Percentiles rank a stretch among this genome's conserved stretches.
Evolutionary conservation across 2,113 vertebrate species (phyloP).

Genomic region (Lanius collurio): DNA sequence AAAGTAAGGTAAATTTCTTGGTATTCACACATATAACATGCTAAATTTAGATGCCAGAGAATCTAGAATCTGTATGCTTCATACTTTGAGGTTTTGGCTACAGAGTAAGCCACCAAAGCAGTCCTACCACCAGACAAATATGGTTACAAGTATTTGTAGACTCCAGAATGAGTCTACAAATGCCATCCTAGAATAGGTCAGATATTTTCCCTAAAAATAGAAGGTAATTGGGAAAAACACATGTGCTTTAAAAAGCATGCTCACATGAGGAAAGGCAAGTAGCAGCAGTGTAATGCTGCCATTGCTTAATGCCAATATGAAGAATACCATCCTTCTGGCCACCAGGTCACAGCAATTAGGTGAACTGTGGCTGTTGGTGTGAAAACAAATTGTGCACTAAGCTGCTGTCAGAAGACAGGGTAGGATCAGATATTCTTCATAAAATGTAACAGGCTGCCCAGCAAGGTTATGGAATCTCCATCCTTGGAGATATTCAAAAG

Average conservation of each 20-base stretch:
- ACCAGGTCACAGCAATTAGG: neutral
- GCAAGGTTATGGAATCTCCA: neutral
- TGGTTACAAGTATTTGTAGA: neutral
- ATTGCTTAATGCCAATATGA: neutral
- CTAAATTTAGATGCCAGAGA: neutral
- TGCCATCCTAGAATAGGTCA: neutral
- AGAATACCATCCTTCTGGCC: neutral
- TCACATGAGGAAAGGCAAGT: neutral
- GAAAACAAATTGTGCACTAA: neutral
- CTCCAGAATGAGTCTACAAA: neutral
- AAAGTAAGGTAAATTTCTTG: neutral
- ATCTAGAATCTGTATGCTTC: neutral
- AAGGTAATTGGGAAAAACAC: neutral
- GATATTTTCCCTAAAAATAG: neutral
- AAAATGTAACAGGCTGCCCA: neutral
- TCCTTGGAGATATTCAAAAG: neutral
- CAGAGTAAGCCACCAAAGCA: neutral
- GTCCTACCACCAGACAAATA: neutral
- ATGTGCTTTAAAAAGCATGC: neutral
- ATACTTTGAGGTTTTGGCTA: neutral
- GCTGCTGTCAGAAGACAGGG: neutral
- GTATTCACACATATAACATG: rapidly evolving
- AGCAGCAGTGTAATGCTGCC: neutral
- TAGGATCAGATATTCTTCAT: neutral
- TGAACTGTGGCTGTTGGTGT: neutral